Conservation (phyloP, 2,797 vertebrate genomes). For the Protonibea diacanthus region DNA sequence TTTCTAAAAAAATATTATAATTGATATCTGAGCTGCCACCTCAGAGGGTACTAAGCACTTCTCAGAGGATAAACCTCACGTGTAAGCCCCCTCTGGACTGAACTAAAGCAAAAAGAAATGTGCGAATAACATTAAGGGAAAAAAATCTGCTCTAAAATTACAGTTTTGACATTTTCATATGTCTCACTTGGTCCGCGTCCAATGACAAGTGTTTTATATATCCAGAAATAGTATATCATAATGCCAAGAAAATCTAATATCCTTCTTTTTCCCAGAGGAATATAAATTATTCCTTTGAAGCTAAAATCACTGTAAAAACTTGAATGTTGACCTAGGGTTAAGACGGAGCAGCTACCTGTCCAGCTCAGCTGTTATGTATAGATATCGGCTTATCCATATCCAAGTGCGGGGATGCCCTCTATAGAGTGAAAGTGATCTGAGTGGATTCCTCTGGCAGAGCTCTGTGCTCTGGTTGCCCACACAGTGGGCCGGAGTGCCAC, state of each 20-base stretch:
- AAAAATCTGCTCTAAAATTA: conserved; percentile 61
- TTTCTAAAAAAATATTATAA: conserved; percentile 39
- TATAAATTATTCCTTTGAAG: conserved; percentile 31
- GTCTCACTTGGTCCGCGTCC: conserved; percentile 60
- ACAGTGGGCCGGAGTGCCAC: conserved; percentile 60
- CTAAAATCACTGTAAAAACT: not conserved
- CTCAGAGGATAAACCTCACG: conserved; percentile 47
- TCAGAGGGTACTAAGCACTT: conserved; percentile 41
- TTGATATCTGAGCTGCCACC: conserved; percentile 55
- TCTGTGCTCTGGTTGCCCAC: conserved; percentile 61
- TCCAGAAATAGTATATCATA: conserved; percentile 46
- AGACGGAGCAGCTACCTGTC: not conserved
- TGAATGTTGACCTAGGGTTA: not conserved
- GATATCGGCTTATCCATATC: conserved; percentile 11
- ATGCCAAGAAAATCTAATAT: conserved; percentile 56
- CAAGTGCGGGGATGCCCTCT: conserved; percentile 65
- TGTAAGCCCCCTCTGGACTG: conserved; percentile 33
- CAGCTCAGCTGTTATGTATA: no score
- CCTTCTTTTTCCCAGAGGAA: conserved; percentile 26
- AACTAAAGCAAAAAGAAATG: conserved; percentile 46
- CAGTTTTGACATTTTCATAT: conserved; percentile 59
- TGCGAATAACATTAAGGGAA: conserved; percentile 58
- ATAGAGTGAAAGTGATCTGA: conserved; percentile 71
- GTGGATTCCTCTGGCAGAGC: conserved; percentile 78
- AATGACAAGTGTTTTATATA: conserved; percentile 55